These are phyloP conservation scores for Agrotis segetum DNA, from an alignment of 2,888 invertebrate genomes.

Conservation along the genomic window DNA sequence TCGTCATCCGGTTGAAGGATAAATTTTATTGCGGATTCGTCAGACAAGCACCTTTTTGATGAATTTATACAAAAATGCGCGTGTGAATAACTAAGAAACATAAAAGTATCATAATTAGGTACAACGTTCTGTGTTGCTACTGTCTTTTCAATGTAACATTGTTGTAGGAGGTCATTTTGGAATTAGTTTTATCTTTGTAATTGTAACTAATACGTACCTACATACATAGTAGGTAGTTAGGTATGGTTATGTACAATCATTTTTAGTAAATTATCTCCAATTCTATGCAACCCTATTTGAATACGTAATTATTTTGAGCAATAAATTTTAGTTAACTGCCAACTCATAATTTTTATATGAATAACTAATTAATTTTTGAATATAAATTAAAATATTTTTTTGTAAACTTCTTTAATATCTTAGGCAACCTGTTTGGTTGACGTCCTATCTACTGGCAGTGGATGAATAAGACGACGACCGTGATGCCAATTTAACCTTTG, in stretches of 20 bases:
- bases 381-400: constrained; percentile 15
- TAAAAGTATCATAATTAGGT: constrained; percentile 35
- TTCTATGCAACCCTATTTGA: too few relatives aligned
- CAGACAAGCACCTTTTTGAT: not conserved
- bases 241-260: too few relatives aligned
- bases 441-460: constrained; percentile 12
- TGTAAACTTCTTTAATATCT: constrained; percentile 16
- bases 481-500: constrained; percentile 51
- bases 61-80: not conserved
- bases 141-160: constrained; percentile 29
- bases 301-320: not conserved
- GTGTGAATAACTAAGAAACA: constrained; percentile 7
- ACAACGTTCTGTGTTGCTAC: constrained; percentile 10
- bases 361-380: constrained; percentile 9
- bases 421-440: constrained; percentile 26
- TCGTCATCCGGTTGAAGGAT: constrained; percentile 22
- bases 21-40: constrained; percentile 5
- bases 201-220: too few relatives aligned
- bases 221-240: not conserved
- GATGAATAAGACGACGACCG: constrained; percentile 23
- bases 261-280: not conserved
- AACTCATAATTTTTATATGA: not conserved
- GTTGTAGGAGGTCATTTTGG: constrained; percentile 19
- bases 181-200: not conserved
- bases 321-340: not conserved